Percentiles rank a stretch among this genome's conserved stretches.
Conservation (phyloP, 2,113 vertebrate genomes). For the Nibea albiflora region DNA sequence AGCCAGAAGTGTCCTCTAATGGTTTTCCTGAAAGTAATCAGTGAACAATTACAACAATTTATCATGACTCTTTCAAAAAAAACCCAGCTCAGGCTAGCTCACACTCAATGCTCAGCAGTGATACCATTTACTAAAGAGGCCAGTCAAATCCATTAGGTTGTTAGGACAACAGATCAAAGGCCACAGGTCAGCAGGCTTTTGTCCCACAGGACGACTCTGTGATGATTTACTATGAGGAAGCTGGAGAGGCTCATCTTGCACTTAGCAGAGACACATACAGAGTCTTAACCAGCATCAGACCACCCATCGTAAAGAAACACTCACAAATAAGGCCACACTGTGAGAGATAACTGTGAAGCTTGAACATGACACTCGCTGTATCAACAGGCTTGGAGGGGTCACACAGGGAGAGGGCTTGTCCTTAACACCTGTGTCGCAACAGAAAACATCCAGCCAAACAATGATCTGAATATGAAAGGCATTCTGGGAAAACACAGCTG, state of each 20-base stretch:
- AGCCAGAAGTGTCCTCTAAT: background rate
- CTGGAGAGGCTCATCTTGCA: conserved; percentile 22
- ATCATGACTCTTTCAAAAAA: background rate
- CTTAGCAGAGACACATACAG: conserved; percentile 3
- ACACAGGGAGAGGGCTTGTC: conserved; percentile 27
- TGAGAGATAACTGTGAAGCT: conserved; percentile 50
- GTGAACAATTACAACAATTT: background rate
- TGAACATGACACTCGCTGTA: conserved; percentile 42
- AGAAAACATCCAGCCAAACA: conserved; percentile 51
- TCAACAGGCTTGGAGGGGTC: conserved; percentile 41
- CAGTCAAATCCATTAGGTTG: conserved; percentile 13
- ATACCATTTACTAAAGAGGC: conserved; percentile 2
- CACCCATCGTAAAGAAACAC: conserved; percentile 42
- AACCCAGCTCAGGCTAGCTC: background rate
- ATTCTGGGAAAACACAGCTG: conserved; percentile 51
- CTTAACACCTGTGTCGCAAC: conserved; percentile 42
- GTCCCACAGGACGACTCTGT: conserved; percentile 22
- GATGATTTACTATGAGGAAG: conserved; percentile 11
- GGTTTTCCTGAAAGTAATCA: background rate
- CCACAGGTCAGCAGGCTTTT: conserved; percentile 33
- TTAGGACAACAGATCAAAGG: conserved; percentile 26
- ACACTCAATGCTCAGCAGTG: background rate
- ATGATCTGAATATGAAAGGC: conserved; percentile 43
- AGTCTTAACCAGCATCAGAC: conserved; percentile 29
- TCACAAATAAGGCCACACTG: conserved; percentile 43